Evolutionary conservation across 2,797 vertebrate species (phyloP).

Genomic region (Hemitrygon akajei): DNA sequence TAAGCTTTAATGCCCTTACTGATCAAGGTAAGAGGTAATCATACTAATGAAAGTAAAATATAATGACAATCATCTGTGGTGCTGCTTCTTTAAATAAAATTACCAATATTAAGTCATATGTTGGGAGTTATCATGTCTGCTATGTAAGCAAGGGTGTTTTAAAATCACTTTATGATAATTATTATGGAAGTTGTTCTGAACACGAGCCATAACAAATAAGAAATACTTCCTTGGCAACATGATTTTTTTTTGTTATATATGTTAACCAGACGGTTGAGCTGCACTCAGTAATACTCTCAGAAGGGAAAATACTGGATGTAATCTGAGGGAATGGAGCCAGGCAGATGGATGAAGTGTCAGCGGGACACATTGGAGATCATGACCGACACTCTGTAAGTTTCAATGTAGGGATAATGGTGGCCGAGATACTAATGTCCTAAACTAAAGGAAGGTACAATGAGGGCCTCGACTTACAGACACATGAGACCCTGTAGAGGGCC

Average conservation of each 20-base stretch:
- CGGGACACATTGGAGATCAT: too few relatives aligned
- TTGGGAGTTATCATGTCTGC: background rate
- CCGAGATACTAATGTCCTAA: too few relatives aligned
- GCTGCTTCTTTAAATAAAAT: slow-evolving; percentile 35
- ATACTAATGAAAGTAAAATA: background rate
- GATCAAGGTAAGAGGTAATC: too few relatives aligned
- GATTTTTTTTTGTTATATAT: background rate
- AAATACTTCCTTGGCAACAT: background rate
- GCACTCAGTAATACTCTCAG: background rate
- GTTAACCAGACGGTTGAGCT: background rate
- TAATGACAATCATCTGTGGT: background rate
- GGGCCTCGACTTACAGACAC: too few relatives aligned
- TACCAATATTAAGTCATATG: background rate
- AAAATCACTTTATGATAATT: background rate
- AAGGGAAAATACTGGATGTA: too few relatives aligned
- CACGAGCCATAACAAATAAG: background rate
- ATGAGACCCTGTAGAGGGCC: too few relatives aligned
- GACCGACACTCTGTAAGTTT: too few relatives aligned
- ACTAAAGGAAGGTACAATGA: too few relatives aligned
- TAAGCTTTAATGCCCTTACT: too few relatives aligned
- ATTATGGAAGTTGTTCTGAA: background rate
- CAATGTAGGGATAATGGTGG: too few relatives aligned
- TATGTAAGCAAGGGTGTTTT: background rate
- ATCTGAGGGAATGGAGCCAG: too few relatives aligned
- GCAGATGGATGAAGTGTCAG: too few relatives aligned